These are phyloP conservation scores for Thymallus thymallus DNA, from an alignment of 2,113 vertebrate species.

Conservation along the genomic window DNA sequence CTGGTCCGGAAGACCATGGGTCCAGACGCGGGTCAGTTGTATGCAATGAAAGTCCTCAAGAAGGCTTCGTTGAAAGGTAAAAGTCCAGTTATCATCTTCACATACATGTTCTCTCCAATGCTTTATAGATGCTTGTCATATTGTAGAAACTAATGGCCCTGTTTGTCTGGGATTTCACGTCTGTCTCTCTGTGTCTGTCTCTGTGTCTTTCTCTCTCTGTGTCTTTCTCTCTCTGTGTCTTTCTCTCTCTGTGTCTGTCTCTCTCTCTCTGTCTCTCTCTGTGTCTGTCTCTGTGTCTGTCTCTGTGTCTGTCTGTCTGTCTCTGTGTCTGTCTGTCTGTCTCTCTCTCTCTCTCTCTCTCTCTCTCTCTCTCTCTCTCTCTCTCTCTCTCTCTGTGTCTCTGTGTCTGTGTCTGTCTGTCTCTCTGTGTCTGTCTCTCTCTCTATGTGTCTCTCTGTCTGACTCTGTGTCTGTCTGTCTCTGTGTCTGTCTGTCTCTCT, in stretches of 20 bases:
- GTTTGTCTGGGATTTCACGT: too few species aligned
- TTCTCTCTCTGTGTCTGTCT: not conserved
- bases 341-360: constrained; percentile 23
- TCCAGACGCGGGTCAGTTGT: constrained; percentile 93
- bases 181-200: too few species aligned
- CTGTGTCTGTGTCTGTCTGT: constrained; percentile 4
- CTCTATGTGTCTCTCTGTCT: not conserved
- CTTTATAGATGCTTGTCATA: too few species aligned
- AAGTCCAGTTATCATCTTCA: not conserved
- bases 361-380: constrained; percentile 31
- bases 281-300: not conserved
- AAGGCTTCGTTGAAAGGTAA: constrained; percentile 98
- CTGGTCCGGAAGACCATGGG: constrained; percentile 91
- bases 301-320: constrained; percentile 23
- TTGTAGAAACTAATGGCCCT: too few species aligned
- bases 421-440: too few species aligned
- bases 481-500: not conserved
- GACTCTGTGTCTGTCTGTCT: constrained; percentile 8
- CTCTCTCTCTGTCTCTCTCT: not conserved
- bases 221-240: too few species aligned
- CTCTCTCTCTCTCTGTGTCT: constrained; percentile 38
- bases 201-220: too few species aligned
- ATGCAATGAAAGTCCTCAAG: constrained; percentile 99
- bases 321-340: constrained; percentile 32
- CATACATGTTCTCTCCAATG: too few species aligned